Base-by-base conservation (phyloP, 30 jellyfish, hydroid and myxozoan genomes). In the Hydractinia echinata region DNA sequence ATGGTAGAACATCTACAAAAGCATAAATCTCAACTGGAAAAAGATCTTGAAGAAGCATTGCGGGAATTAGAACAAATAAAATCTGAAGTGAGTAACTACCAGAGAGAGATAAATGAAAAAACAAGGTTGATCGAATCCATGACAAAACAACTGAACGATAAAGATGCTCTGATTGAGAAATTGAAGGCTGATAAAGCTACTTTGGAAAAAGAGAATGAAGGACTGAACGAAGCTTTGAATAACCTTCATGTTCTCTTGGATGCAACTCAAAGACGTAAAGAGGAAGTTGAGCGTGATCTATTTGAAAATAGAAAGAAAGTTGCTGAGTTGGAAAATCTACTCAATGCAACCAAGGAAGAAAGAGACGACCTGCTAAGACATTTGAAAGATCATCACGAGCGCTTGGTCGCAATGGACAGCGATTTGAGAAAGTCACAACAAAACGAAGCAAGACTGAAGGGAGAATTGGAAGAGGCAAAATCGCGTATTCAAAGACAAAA, bases 401-500 rank as follows among this genome's bases (percentile, higher is more conserved):
- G 84, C 53, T 69, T 87, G 10, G 21, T 85, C 5, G 61, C 51
- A 77, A 51, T 76, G 20, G 96, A 92, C 61, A 55, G 68, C 51
- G 98, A 92, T 67, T 87, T 92, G 51, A 61, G 96, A 68, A 87
- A 84, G 68, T 64, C 77, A 39, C 87, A 88, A 30, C 90, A 89
- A 87, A 84, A 81, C 70, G 98, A 92, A 84, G 94, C 98, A 5
- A 60, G 88, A 14, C 72, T 92, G 76, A 79, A 77, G 18, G 98
- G 98, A 2, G 96, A 92, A 84, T 61, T 92, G 20, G 96, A 87
- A n/a, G 98, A 92, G 76, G 89, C 96, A n/a, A 83, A 66, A 76
- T 89, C 98, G 50, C 85, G 98, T 56, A 83, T 83, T 39, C 95
- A 84, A 55, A 82, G 98, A 67, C 67, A 54, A 61, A 82, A 86